A percentile compares a stretch with the other conserved stretches of the same genome.
phyloP scores from a whole-genome alignment of 2,113 vertebrate genomes.

The Lota lota region DNA sequence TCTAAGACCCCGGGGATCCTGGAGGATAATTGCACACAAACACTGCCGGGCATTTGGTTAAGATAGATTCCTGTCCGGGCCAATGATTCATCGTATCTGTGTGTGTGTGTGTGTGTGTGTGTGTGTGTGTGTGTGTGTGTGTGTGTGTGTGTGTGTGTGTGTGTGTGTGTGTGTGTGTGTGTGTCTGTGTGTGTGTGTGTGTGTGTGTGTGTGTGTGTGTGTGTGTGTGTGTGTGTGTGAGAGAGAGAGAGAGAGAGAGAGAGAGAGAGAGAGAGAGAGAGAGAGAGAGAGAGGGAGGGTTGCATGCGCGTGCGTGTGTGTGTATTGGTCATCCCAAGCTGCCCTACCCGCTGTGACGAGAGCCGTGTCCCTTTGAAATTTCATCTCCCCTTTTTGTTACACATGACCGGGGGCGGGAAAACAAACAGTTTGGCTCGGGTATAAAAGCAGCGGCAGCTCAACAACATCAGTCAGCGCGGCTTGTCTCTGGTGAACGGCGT shows the following conservation, averaged over 20 bases:
- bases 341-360: conserved; percentile 43
- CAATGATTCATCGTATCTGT: conserved; percentile 6
- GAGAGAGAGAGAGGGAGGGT: too few species aligned
- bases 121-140: conserved; percentile 6
- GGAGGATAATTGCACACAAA: conserved; percentile 31
- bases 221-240: too few species aligned
- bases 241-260: too few species aligned
- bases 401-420: conserved; percentile 69
- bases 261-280: too few species aligned
- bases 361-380: conserved; percentile 71
- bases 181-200: too few species aligned
- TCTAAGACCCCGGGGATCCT: conserved; percentile 18
- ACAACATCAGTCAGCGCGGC: conserved; percentile 29
- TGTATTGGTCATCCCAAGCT: conserved; percentile 4
- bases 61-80: conserved; percentile 12
- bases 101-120: conserved; percentile 3
- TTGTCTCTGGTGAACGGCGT: conserved; percentile 1
- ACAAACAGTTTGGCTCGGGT: conserved; percentile 54
- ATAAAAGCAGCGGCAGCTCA: conserved; percentile 67
- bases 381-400: conserved; percentile 65
- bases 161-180: neutral
- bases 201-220: too few species aligned
- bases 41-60: conserved; percentile 47
- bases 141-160: conserved; percentile 4
- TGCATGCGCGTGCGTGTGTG: neutral